phyloP scores from a whole-genome alignment of 1,140 invertebrate genomes.

The Cotesia glomerata region DNA sequence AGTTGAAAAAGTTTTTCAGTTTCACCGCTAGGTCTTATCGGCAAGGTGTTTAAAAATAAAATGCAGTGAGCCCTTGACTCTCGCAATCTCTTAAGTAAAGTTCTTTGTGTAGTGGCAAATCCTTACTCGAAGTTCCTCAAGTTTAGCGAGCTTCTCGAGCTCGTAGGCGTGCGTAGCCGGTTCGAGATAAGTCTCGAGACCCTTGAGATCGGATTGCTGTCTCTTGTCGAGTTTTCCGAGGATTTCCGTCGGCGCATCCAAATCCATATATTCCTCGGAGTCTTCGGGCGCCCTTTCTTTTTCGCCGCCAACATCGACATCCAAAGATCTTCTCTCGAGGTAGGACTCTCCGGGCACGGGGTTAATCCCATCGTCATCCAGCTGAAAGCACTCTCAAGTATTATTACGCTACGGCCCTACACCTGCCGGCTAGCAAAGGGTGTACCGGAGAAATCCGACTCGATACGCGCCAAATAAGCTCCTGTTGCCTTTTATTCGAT shows the following conservation, averaged over 20 bases:
- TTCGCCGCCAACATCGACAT: conserved; percentile 20
- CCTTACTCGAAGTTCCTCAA: conserved; percentile 45
- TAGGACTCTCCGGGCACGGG: background rate
- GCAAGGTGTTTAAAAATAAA: background rate
- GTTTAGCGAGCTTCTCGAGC: conserved; percentile 39
- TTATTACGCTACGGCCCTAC: too few relatives aligned
- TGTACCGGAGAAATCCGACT: too few relatives aligned
- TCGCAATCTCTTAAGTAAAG: background rate
- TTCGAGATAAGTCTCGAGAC: conserved; percentile 40
- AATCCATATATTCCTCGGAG: conserved; percentile 34
- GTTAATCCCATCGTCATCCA: background rate
- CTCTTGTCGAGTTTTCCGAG: conserved; percentile 46
- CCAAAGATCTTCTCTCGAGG: conserved; percentile 1
- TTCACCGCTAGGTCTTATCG: too few relatives aligned
- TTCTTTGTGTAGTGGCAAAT: background rate
- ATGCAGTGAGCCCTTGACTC: too few relatives aligned
- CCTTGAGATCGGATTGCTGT: conserved; percentile 39
- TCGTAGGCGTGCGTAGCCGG: conserved; percentile 38
- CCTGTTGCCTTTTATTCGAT: too few relatives aligned
- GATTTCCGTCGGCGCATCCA: conserved; percentile 19
- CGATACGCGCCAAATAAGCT: too few relatives aligned
- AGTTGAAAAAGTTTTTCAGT: too few relatives aligned
- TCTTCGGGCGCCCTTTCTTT: conserved; percentile 16
- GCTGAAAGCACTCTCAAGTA: background rate
- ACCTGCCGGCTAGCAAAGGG: too few relatives aligned